phyloP scores from a whole-genome alignment of 2,888 invertebrate genomes.

The Drosophila kanekoi region DNA sequence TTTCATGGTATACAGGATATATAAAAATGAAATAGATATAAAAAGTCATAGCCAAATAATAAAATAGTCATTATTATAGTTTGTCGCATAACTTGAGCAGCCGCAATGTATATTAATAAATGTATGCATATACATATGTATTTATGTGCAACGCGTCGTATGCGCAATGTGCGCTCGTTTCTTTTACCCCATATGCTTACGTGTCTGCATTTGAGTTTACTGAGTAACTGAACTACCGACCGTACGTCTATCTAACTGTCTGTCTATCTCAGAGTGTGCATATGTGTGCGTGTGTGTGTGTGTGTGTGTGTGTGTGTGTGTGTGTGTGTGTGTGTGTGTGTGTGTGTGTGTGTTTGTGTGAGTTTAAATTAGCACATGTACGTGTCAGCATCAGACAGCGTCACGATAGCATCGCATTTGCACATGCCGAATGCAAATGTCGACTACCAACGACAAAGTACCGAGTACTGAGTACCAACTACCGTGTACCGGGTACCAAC shows the following conservation, averaged over 20 bases:
- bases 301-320: background rate
- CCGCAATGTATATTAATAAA: constrained; percentile 49
- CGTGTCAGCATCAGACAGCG: constrained; percentile 64
- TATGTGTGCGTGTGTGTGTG: too few relatives aligned
- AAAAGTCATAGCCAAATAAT: background rate
- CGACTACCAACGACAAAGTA: constrained; percentile 8
- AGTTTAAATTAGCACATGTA: constrained; percentile 72
- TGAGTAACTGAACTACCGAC: constrained; percentile 36
- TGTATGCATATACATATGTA: constrained; percentile 39
- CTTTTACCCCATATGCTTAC: constrained; percentile 40
- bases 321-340: background rate
- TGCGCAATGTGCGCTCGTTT: constrained; percentile 60
- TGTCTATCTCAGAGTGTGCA: constrained; percentile 1
- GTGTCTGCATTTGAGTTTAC: constrained; percentile 48
- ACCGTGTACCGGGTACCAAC: background rate
- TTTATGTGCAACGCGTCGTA: constrained; percentile 64
- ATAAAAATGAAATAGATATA: background rate
- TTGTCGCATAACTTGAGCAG: constrained; percentile 21
- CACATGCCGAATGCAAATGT: constrained; percentile 59
- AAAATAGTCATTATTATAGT: constrained; percentile 1
- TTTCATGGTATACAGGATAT: background rate
- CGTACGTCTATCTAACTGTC: constrained; percentile 16
- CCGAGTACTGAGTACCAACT: constrained; percentile 3
- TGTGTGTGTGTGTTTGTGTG: constrained; percentile 27
- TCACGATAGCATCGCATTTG: constrained; percentile 57